These are phyloP conservation scores for Lonchura striata DNA, from an alignment of 2,113 vertebrate species.

Conservation along the genomic window DNA sequence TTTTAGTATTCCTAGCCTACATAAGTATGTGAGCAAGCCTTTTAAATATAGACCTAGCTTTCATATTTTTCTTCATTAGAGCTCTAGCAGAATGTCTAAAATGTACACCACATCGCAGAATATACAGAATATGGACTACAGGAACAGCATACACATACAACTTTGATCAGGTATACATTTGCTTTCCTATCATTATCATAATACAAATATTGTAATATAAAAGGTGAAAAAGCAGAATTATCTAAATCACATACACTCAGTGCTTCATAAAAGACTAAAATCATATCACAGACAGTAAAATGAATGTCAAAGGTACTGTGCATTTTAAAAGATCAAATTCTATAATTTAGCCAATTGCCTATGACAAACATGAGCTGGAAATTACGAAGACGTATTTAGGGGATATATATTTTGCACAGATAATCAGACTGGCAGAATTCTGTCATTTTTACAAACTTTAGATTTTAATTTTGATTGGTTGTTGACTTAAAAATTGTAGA, in stretches of 20 bases:
- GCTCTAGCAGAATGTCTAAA: background rate
- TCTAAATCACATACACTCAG: background rate
- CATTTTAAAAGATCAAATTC: background rate
- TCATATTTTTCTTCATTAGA: constrained; percentile 49
- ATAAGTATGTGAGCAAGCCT: constrained; percentile 46
- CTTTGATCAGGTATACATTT: background rate
- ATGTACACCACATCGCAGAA: background rate
- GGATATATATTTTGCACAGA: background rate
- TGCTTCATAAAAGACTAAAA: background rate
- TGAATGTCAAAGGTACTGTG: background rate
- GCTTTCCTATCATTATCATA: background rate
- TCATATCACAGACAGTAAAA: background rate
- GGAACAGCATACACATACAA: background rate
- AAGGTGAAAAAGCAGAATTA: background rate
- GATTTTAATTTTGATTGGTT: background rate
- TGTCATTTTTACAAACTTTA: background rate
- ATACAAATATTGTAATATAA: background rate
- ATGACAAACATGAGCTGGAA: background rate
- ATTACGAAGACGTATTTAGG: background rate
- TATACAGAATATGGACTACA: background rate
- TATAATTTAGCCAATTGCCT: background rate
- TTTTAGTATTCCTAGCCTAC: constrained; percentile 56
- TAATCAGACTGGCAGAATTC: background rate
- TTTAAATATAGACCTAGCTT: constrained; percentile 45
- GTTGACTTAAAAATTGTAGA: background rate